Percentiles rank a stretch among this genome's conserved stretches.
Conservation (phyloP, 2,113 vertebrate species). For the Chionis minor region DNA sequence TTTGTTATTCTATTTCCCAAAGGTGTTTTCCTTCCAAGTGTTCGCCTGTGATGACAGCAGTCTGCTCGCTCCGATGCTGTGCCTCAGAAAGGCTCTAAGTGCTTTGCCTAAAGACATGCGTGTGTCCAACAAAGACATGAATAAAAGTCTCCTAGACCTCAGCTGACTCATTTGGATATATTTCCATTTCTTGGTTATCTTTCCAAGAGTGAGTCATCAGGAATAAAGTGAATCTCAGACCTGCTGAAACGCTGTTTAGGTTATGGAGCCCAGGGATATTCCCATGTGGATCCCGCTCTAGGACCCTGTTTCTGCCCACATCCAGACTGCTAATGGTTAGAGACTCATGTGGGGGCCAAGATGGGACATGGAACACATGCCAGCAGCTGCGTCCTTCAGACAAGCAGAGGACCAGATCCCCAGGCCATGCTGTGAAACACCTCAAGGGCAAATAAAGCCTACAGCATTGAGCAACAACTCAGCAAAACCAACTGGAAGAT, state of each 20-base stretch:
- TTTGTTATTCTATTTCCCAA: background rate
- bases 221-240: background rate
- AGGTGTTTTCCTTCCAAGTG: background rate
- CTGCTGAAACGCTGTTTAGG: background rate
- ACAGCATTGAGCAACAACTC: background rate
- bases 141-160: background rate
- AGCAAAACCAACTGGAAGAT: background rate
- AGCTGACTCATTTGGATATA: background rate
- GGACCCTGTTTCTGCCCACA: background rate
- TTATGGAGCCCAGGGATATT: background rate
- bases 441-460: background rate
- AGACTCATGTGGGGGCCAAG: background rate
- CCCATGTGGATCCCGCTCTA: background rate
- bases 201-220: background rate
- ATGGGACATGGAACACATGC: background rate
- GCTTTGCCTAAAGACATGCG: background rate
- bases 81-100: background rate
- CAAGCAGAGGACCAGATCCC: background rate
- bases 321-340: background rate
- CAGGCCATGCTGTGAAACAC: background rate
- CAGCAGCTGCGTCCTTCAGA: background rate
- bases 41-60: background rate
- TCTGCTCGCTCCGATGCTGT: background rate
- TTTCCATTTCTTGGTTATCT: background rate
- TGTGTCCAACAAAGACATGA: background rate